Evolutionary conservation across 2,797 vertebrate genomes (phyloP).

Genomic region (Rachycentron canadum): DNA sequence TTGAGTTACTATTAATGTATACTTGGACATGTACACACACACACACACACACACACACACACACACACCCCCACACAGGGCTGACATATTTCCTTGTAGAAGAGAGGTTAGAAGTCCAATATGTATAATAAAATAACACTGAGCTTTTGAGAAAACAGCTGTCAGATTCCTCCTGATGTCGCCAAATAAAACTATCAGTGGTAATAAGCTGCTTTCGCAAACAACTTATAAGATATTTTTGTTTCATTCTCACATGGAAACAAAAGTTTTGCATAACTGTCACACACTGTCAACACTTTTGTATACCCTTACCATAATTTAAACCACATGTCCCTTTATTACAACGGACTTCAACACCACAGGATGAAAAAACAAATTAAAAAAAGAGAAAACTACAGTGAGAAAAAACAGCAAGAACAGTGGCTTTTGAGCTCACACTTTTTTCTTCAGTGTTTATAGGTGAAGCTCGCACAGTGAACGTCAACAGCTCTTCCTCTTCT

Average conservation of each 20-base stretch:
- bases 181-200: neutral
- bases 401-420: neutral
- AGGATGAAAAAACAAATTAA: neutral
- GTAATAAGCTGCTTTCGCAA: neutral
- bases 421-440: neutral
- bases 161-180: neutral
- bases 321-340: neutral
- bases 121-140: neutral
- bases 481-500: slow-evolving; percentile 29
- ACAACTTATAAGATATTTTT: neutral
- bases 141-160: neutral
- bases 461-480: slow-evolving; percentile 38
- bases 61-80: neutral
- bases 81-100: slow-evolving; percentile 1
- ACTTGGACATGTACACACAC: neutral
- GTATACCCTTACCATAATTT: neutral
- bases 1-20: neutral
- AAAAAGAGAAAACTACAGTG: neutral
- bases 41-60: slow-evolving; percentile 8
- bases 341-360: neutral
- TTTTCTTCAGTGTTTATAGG: slow-evolving; percentile 11
- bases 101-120: neutral
- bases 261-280: neutral
- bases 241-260: neutral
- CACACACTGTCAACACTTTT: neutral